Conservation (phyloP, 2,888 invertebrate species). For the Phortica magna region DNA sequence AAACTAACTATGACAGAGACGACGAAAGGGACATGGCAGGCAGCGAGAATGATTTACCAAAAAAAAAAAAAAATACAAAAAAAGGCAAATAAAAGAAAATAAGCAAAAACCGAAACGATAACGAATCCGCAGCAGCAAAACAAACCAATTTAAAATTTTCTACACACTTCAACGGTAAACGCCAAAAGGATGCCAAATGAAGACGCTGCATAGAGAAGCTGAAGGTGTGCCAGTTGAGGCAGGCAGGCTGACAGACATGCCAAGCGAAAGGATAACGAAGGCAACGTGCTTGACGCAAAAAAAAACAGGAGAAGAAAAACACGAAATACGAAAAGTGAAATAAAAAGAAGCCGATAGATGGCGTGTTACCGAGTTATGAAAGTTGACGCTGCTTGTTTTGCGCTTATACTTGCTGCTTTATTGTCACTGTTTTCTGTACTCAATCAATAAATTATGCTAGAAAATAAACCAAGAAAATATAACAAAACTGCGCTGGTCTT, state of each 20-base stretch:
- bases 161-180: conserved; percentile 42
- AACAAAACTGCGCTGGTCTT: conserved; percentile 25
- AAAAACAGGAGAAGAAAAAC: background rate
- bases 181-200: conserved; percentile 18
- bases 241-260: background rate
- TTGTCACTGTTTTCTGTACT: conserved; percentile 47
- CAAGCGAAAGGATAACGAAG: background rate
- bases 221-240: background rate
- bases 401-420: background rate
- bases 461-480: conserved; percentile 57
- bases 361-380: background rate
- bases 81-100: conserved; percentile 26
- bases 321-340: background rate
- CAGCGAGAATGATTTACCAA: background rate
- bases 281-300: background rate
- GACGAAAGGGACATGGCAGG: background rate
- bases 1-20: conserved; percentile 37
- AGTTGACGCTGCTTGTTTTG: background rate
- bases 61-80: conserved; percentile 14
- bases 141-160: conserved; percentile 73
- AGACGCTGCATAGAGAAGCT: background rate
- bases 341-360: background rate
- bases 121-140: conserved; percentile 62
- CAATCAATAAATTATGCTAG: conserved; percentile 74
- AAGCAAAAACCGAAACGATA: conserved; percentile 24